Evolutionary conservation across 2,113 vertebrate species (phyloP), one percentile per base, ranked within the genome.

Genomic region (Hypomesus transpacificus): DNA sequence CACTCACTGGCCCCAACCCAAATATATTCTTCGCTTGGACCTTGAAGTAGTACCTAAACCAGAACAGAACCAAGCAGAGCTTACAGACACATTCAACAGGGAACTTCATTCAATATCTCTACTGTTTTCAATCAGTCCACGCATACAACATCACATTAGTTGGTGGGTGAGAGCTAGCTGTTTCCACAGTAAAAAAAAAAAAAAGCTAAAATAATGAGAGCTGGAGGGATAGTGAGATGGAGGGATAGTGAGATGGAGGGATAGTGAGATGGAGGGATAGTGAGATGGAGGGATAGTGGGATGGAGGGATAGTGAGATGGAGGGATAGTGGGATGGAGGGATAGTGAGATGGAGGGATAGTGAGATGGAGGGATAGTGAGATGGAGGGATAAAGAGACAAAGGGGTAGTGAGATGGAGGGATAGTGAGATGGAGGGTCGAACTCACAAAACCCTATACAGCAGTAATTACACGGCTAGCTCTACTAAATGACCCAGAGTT

Each of bases 11-110:
- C 62, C 96, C 97, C 59, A 95, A 93, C 76, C 97, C 97, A 68
- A 95, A 94, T 46, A 95, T 90, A 82, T 98, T 99, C 86, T 94
- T 96, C 66, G 96, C 96, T 87, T 97, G 97, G 63, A 98, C 95
- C 94, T 93, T 96, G 89, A 98, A 99, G 86, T 99, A 99, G 89
- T 99, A 99, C 83, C 97, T 99, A 87, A 51, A 77, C 4, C 76
- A 93, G 89, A 64, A 69, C 52, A 58, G 51, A 77, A 13, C 24
- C 60, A 46, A 61, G 28, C 14, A 59, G 80, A 14, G 34, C 70
- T 79, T 66, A 71, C 75, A n/a, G 31, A 59, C 46, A 62, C 57
- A 61, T 68, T 74, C 46, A 64, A 17, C 69, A 50, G 11, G 54
- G 66, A 70, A 13, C 56, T 31, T 80, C 57, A 31, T 69, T 65